phyloP scores from a whole-genome alignment of 2,888 invertebrate genomes.

The Drosophila mimetica region DNA sequence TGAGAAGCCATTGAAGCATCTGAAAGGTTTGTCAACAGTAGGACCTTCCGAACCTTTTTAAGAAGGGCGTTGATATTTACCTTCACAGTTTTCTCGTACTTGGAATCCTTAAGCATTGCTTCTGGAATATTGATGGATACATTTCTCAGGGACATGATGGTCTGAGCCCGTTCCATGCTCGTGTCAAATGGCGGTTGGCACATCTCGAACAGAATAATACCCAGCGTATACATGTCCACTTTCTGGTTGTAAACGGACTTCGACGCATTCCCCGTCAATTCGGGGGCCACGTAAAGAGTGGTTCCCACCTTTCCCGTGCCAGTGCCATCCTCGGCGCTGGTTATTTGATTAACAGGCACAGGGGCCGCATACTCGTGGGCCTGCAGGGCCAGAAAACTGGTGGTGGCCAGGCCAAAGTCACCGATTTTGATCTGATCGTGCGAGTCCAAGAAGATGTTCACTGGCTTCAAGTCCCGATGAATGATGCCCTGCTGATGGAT shows the following conservation, averaged over 20 bases:
- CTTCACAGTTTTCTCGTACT: conserved; percentile 85
- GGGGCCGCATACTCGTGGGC: conserved; percentile 67
- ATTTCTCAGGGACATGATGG: conserved; percentile 90
- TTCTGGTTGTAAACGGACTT: conserved; percentile 94
- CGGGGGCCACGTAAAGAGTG: conserved; percentile 97
- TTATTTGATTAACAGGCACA: conserved; percentile 57
- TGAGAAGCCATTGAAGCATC: conserved; percentile 90
- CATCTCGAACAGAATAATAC: conserved; percentile 98
- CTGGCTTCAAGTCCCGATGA: conserved; percentile 93
- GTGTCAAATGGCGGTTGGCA: conserved; percentile 93
- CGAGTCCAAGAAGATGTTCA: conserved; percentile 97
- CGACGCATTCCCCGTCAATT: conserved; percentile 89
- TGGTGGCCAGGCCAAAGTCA: conserved; percentile 98
- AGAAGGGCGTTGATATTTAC: background rate
- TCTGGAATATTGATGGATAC: conserved; percentile 90
- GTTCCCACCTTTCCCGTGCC: conserved; percentile 96
- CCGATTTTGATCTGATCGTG: conserved; percentile 98
- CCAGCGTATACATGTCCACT: conserved; percentile 94
- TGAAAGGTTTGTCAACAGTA: background rate
- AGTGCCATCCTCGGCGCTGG: conserved; percentile 79
- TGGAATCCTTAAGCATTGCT: conserved; percentile 85
- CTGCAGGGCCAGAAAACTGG: conserved; percentile 86
- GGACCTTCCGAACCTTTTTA: background rate
- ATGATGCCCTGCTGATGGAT: conserved; percentile 97
- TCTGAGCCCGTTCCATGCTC: conserved; percentile 94